Evolutionary conservation across 2,888 invertebrate species (phyloP), one percentile per base, ranked within the genome.

Genomic region (Pinctada fucata): DNA sequence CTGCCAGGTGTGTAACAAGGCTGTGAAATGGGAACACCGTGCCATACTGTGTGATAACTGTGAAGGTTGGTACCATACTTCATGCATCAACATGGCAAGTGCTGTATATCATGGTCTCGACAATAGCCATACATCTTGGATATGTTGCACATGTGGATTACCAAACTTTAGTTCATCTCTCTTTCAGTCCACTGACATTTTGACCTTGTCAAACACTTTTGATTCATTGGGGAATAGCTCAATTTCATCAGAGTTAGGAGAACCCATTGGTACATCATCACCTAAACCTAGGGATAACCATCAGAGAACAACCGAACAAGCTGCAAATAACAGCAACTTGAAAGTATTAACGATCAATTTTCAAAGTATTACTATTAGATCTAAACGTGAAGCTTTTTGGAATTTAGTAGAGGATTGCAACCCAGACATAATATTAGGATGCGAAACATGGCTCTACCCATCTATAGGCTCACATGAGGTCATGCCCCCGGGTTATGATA

Each of bases 321-420:
- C 5, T 4, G 0, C 47, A 0, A 13, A 45, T 2, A 0, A 0
- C 1, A 45, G 2, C 2, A 2, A 3, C 1, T 0, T 68, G 68
- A 68, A 68, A 68, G 3, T 4, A 68, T 48, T 68, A 2, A 73
- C 64, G 3, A 73, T 65, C 49, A 74, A 74, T n/a, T n/a, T n/a
- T n/a, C n/a, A n/a, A n/a, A n/a, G n/a, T n/a, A n/a, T n/a, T n/a
- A n/a, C n/a, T n/a, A n/a, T n/a, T n/a, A n/a, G n/a, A n/a, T 47
- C 63, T 48, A 73, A 73, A 48, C 47, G 16, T 65, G 65, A 73
- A n/a, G 66, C 10, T 8, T 47, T 65, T 49, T 66, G 50, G n/a
- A 74, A 74, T 13, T 5, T 66, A 1, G 8, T 74, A 0, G 74
- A 74, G 10, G 1, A 16, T 2, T 63, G n/a, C 16, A 74, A 65